phyloP scores from a whole-genome alignment of 2,888 invertebrate genomes.

The Pristionchus entomophagus region DNA sequence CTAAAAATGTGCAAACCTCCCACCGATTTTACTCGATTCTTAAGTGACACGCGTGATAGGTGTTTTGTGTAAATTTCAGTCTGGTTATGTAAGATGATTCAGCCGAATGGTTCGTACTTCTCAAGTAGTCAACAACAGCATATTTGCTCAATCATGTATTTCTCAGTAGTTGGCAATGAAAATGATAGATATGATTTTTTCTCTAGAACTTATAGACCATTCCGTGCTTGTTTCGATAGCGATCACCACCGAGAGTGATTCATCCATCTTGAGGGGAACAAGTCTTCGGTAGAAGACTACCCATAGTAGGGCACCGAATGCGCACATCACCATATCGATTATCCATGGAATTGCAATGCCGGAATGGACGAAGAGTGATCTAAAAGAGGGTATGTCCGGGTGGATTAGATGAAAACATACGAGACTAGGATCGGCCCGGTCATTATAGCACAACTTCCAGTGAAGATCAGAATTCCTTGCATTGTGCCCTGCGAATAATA shows the following conservation, averaged over 20 bases:
- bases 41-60: no score
- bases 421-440: constrained; percentile 62
- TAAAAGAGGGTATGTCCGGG: constrained; percentile 4
- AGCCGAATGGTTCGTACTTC: no score
- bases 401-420: constrained; percentile 38
- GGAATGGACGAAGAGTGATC: constrained; percentile 53
- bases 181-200: no score
- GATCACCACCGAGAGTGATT: constrained; percentile 47
- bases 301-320: constrained; percentile 51
- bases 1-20: no score
- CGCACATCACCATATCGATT: constrained; percentile 55
- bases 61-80: no score
- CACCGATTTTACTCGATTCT: no score
- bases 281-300: constrained; percentile 58
- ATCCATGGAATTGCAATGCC: constrained; percentile 59
- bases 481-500: constrained; percentile 58
- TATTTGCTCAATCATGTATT: no score
- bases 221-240: constrained; percentile 53
- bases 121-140: no score
- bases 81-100: no score
- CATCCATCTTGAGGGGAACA: constrained; percentile 55
- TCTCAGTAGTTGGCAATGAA: no score
- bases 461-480: constrained; percentile 66
- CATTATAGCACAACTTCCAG: constrained; percentile 60
- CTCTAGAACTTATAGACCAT: constrained; percentile 52